phyloP scores from a whole-genome alignment of 1,140 invertebrate genomes.

The Drosophila yakuba region DNA sequence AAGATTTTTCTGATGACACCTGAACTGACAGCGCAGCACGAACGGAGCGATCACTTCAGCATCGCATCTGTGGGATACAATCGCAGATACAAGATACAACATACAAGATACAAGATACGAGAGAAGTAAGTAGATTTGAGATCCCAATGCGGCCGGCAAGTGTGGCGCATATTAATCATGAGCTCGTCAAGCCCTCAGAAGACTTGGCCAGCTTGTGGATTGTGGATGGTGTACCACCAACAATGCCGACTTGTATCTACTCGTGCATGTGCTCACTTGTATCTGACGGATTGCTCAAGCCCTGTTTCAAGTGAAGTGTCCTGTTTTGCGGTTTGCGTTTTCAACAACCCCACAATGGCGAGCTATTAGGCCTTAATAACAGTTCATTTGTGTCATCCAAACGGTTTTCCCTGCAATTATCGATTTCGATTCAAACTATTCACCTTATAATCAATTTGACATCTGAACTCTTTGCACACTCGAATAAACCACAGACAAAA shows the following conservation, averaged over 20 bases:
- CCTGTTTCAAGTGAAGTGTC: constrained; percentile 64
- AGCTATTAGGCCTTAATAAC: constrained; percentile 56
- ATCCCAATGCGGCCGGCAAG: constrained; percentile 33
- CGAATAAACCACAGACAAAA: not conserved
- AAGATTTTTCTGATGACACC: constrained; percentile 79
- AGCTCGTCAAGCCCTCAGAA: constrained; percentile 68
- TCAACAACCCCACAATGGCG: constrained; percentile 12
- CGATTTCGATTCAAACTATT: constrained; percentile 27
- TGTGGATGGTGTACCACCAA: constrained; percentile 54
- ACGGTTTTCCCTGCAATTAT: constrained; percentile 44
- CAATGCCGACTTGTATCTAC: constrained; percentile 43
- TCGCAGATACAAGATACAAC: constrained; percentile 27
- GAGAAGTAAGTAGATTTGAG: constrained; percentile 11
- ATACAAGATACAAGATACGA: constrained; percentile 17
- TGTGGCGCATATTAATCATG: constrained; percentile 80
- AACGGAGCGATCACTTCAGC: constrained; percentile 67
- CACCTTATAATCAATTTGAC: constrained; percentile 62
- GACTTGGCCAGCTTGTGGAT: constrained; percentile 26
- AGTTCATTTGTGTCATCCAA: constrained; percentile 75
- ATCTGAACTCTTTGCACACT: constrained; percentile 56
- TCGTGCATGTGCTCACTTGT: constrained; percentile 11
- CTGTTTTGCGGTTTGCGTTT: constrained; percentile 58
- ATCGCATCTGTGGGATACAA: constrained; percentile 43
- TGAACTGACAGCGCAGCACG: constrained; percentile 73
- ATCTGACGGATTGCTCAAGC: constrained; percentile 44